Percentiles rank a stretch among this genome's conserved stretches.
phyloP scores from a whole-genome alignment of 2,113 vertebrate genomes.

The Psilopsiagon aymara region DNA sequence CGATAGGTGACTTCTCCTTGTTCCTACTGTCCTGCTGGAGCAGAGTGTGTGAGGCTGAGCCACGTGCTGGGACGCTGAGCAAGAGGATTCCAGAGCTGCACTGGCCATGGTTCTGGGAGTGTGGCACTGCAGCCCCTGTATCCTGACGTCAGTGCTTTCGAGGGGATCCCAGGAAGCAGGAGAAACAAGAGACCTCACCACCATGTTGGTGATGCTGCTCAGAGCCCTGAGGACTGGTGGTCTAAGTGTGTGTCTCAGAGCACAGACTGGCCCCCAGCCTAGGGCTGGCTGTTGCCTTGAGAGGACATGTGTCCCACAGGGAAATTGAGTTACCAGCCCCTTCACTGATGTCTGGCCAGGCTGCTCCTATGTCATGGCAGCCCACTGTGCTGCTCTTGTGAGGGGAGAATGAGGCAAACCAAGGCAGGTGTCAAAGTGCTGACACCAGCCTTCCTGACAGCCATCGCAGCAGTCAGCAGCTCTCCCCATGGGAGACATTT shows the following conservation, averaged over 20 bases:
- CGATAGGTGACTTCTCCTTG: background rate
- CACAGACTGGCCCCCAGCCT: background rate
- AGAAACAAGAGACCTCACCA: background rate
- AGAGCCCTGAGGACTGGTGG: background rate
- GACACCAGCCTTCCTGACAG: background rate
- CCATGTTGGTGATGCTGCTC: fast-evolving
- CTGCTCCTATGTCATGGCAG: background rate
- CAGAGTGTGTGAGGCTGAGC: fast-evolving
- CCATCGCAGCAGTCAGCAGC: background rate
- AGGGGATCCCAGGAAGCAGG: background rate
- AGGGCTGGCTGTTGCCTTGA: background rate
- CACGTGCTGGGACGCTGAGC: fast-evolving
- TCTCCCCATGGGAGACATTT: background rate
- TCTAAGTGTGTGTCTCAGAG: background rate
- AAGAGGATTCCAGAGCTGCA: background rate
- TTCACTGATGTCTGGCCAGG: background rate
- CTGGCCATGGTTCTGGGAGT: fast-evolving
- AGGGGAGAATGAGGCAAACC: background rate
- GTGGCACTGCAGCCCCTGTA: background rate
- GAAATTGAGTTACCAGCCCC: background rate
- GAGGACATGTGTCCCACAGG: fast-evolving
- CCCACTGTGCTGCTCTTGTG: background rate
- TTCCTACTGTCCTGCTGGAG: background rate
- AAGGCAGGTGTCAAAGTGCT: background rate
- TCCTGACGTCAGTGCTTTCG: background rate